Base-by-base conservation (phyloP, 2,888 invertebrate genomes). In the Cephus nigrinus region DNA sequence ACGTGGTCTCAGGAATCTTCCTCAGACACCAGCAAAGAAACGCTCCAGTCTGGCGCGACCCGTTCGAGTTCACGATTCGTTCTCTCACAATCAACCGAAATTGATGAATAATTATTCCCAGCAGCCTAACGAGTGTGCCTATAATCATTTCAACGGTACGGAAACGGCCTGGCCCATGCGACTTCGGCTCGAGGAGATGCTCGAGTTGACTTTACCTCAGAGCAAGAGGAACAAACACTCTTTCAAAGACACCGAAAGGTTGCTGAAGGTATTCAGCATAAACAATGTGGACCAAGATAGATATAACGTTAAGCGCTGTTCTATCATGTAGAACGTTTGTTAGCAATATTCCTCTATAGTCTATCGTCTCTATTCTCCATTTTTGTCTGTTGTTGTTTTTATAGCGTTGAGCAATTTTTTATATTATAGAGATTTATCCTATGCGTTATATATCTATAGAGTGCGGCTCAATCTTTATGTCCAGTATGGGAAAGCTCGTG, bases 251-350 rank as follows among this genome's bases (percentile, higher is more conserved):
- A 91, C 91, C 79, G 91, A 91, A 83, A 89, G 88, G 77, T 87
- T 91, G 79, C 90, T 91, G 82, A 90, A 90, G 82, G 90, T 91
- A 83, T 86, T 91, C 85, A 90, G 89, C 87, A 87, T 89, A 78
- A 91, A 91, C 83, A 90, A 89, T 86, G 90, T 90, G 90, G 91
- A 91, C 90, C 91, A 91, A 90, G 88, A 90, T 85, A 87, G 88
- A 86, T 90, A 91, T 88, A 89, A 89, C 84, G 88, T 88, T 81
- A 87, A 89, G 85, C 88, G 90, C 82, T 91, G 91, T 86, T 89
- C 89, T 79, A 85, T 91, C 83, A 91, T 91, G 91, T 91, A 89
- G 84, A 23, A 55, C 55, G 55, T 55, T 55, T 55, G 23, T 55
- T 55, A 55, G 55, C 55, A 55, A 55, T 55, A 23, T 55, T 15